Evolutionary conservation across 2,888 invertebrate genomes (phyloP).

Genomic region (Myopa testacea): DNA sequence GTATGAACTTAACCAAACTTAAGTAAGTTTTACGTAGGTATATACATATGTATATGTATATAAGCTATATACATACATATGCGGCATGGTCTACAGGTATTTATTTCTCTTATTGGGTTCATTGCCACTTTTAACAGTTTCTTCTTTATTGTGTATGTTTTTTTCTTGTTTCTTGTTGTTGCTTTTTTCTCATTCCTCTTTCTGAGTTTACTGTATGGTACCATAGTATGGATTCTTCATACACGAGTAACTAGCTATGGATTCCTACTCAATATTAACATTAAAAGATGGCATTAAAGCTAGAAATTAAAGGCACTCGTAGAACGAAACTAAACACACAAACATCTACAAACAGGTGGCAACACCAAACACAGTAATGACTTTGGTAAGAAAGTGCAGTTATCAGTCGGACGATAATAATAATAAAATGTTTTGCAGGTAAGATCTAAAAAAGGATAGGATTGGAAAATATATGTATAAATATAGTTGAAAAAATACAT

Average conservation of each 20-base stretch:
- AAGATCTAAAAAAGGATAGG: too few species aligned
- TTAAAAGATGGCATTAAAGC: slow-evolving; percentile 11
- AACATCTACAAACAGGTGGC: not conserved
- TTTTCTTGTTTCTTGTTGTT: slow-evolving; percentile 24
- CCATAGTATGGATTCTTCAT: not conserved
- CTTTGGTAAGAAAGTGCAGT: slow-evolving; percentile 2
- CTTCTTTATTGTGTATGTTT: slow-evolving; percentile 31
- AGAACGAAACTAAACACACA: not conserved
- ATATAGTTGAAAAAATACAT: too few species aligned
- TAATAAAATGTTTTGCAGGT: too few species aligned
- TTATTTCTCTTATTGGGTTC: slow-evolving; percentile 40
- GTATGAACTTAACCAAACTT: not conserved
- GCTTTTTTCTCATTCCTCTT: not conserved
- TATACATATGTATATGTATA: not conserved
- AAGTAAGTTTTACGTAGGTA: not conserved
- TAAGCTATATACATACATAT: not conserved
- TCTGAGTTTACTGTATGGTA: slow-evolving; percentile 2
- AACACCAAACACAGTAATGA: not conserved
- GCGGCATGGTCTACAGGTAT: not conserved
- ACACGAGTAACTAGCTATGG: slow-evolving; percentile 31
- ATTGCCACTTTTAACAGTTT: slow-evolving; percentile 45
- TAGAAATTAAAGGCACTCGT: not conserved
- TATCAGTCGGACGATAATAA: not conserved
- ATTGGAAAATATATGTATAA: too few species aligned
- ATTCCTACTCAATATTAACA: slow-evolving; percentile 14